Evolutionary conservation across 2,113 vertebrate genomes (phyloP).

Genomic region (Protobothrops flavoviridis): DNA sequence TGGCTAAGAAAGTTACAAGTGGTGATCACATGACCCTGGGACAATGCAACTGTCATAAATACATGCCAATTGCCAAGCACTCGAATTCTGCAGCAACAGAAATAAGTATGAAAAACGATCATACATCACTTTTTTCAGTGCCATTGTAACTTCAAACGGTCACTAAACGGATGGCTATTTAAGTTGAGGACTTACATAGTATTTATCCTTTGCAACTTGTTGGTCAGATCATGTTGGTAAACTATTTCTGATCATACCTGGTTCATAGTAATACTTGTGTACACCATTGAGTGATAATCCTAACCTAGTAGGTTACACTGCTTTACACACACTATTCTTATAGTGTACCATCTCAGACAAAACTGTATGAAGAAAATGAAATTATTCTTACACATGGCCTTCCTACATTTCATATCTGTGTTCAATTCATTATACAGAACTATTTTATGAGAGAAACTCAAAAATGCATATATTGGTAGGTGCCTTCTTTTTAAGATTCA

Average conservation of each 20-base stretch:
- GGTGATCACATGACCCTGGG: background rate
- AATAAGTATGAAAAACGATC: too few species aligned
- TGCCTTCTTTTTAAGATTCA: background rate
- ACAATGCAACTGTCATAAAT: too few species aligned
- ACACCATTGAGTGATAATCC: too few species aligned
- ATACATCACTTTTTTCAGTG: too few species aligned
- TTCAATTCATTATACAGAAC: background rate
- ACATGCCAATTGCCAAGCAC: too few species aligned
- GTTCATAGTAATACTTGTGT: background rate
- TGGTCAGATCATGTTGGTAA: background rate
- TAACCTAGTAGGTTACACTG: too few species aligned
- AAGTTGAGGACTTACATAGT: background rate
- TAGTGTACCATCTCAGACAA: background rate
- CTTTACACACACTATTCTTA: background rate
- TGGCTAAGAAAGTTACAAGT: background rate
- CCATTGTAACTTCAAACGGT: too few species aligned
- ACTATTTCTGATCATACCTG: background rate
- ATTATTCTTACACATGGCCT: background rate
- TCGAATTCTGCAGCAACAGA: too few species aligned
- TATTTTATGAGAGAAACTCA: background rate
- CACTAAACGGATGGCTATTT: too few species aligned
- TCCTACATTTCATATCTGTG: background rate
- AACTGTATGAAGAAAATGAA: background rate
- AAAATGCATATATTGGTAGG: background rate
- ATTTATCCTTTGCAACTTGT: background rate